Evolutionary conservation across 1,140 invertebrate species (phyloP), one percentile per base, ranked within the genome.

Genomic region (Ruditapes philippinarum): DNA sequence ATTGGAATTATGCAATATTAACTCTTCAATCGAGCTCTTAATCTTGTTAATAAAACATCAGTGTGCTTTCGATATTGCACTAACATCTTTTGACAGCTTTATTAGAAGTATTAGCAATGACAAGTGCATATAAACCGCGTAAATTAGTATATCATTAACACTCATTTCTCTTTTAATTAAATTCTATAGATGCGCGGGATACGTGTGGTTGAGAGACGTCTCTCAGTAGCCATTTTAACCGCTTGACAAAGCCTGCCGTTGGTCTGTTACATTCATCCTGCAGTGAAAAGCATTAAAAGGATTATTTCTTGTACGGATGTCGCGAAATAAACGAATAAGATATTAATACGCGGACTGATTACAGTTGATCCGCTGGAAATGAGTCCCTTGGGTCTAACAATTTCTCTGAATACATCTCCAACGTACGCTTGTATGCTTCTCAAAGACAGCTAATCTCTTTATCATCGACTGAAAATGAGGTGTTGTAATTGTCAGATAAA

Each of bases 131-230:
- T 83, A 62, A 81, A 57, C 79, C 79, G 54, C 28, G 33, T 57
- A 88, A 88, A 88, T 87, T 78, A 80, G 74, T 65, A 31, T 40
- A 74, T 88, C 74, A 88, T 88, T 88, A 79, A 70, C 33, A 22
- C 9, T 65, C 31, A 79, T 80, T 80, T 80, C 40, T 31, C 14
- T 80, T 76, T 88, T 88, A 38, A 88, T 88, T 80, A 76, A 62
- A n/a, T 68, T 79, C 51, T 38, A 79, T 76, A 11, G 36, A 31
- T 60, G 40, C 42, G 28, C 65, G 22, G 79, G 62, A 70, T 79
- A 51, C 74, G 40, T 80, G 85, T n/a, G 85, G 85, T 88, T 51
- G 68, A 79, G 51, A 65, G 74, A 88, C 57, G 65, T 22, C n/a
- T n/a, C 33, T 51, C 14, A 49, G 40, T 38, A 70, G 25, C 68